Percentiles rank a stretch among this genome's conserved stretches.
Conservation (phyloP, 2,888 invertebrate species). For the Thyatira batis region DNA sequence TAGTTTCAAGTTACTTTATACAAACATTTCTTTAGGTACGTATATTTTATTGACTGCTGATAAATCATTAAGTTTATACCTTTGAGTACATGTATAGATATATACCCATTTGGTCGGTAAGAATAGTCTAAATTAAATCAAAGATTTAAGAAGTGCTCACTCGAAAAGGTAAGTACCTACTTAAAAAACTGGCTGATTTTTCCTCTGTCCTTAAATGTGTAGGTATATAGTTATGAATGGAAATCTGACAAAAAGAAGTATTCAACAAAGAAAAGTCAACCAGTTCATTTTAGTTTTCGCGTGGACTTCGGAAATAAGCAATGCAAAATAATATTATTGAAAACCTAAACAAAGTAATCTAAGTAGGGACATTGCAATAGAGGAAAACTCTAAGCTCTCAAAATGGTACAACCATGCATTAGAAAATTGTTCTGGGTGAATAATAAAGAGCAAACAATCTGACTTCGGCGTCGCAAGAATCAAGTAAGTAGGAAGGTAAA, state of each 20-base stretch:
- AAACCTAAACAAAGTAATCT: no score
- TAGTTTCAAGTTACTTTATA: no score
- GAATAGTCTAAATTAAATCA: constrained; percentile 8
- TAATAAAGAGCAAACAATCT: not conserved
- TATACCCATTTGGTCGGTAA: no score
- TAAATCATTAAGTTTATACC: not conserved
- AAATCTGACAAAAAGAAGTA: no score
- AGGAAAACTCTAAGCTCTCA: not conserved
- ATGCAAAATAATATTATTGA: no score
- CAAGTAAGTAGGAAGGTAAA: not conserved
- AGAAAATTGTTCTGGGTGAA: not conserved
- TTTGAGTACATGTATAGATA: no score
- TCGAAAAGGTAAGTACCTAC: not conserved
- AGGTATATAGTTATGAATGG: no score
- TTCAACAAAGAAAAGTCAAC: no score
- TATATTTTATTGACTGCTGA: not conserved
- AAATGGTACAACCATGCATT: not conserved
- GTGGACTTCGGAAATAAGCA: no score
- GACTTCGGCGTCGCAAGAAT: not conserved
- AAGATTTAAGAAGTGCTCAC: not conserved
- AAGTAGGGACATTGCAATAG: not conserved
- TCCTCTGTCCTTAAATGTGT: not conserved
- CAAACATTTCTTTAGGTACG: no score
- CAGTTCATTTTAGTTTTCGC: no score
- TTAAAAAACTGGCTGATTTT: not conserved